phyloP scores from a whole-genome alignment of 92 coral and sea anemone genomes.

The Meandrina meandrites region DNA sequence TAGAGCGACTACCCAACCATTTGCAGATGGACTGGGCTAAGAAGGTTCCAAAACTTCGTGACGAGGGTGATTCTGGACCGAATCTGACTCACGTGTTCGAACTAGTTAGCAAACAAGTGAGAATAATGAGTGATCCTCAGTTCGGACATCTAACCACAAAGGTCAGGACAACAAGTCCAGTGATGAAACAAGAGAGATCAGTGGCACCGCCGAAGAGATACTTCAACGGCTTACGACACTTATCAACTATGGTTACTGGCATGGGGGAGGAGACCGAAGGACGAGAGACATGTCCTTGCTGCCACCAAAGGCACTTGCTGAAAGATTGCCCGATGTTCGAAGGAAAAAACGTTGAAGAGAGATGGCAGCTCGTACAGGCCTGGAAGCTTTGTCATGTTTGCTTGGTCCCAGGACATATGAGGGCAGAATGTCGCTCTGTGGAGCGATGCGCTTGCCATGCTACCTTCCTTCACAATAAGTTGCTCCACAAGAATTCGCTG shows the following conservation, averaged over 20 bases:
- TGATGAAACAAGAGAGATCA: background rate
- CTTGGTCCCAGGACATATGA: conserved; percentile 47
- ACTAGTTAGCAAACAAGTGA: conserved; percentile 17
- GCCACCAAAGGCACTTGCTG: conserved; percentile 29
- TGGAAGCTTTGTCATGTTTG: conserved; percentile 44
- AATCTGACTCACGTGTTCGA: conserved; percentile 25
- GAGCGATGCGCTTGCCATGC: conserved; percentile 39
- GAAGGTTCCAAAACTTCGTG: conserved; percentile 35
- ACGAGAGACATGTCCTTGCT: conserved; percentile 31
- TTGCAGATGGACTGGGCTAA: conserved; percentile 42
- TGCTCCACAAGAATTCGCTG: background rate
- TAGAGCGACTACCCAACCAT: conserved; percentile 42
- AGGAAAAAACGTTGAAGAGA: conserved; percentile 16
- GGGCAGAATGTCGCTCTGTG: conserved; percentile 20
- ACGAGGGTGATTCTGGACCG: conserved; percentile 27
- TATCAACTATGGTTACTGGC: conserved; percentile 31
- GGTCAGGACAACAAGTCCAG: background rate
- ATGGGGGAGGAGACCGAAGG: background rate
- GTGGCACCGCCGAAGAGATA: background rate
- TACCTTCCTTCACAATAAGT: conserved; percentile 17
- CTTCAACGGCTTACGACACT: background rate
- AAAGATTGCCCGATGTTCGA: conserved; percentile 29
- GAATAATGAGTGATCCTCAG: conserved; percentile 54
- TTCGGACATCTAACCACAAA: conserved; percentile 36
- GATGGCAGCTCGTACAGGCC: conserved; percentile 37